These are phyloP conservation scores for Caenorhabditis angaria DNA, from an alignment of 2,888 invertebrate species.

Conservation along the genomic window DNA sequence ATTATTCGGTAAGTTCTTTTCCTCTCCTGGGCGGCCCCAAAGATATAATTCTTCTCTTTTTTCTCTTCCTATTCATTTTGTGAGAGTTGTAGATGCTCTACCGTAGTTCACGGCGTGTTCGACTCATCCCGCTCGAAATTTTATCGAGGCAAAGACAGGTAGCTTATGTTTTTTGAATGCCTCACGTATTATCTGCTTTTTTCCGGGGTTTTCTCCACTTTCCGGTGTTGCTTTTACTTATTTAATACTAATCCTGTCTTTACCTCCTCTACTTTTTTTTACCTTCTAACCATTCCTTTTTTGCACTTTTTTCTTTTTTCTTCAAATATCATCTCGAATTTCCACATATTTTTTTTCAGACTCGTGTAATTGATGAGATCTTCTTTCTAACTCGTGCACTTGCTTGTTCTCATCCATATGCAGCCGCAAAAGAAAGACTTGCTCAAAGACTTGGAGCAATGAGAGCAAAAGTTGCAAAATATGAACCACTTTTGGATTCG, in stretches of 20 bases:
- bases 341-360: conserved; percentile 34
- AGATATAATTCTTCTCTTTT: conserved; percentile 10
- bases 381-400: conserved; percentile 51
- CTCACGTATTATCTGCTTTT: conserved; percentile 1
- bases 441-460: conserved; percentile 42
- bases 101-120: conserved; percentile 55
- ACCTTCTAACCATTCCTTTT: not conserved
- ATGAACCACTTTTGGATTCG: conserved; percentile 47
- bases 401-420: conserved; percentile 43
- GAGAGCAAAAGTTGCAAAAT: conserved; percentile 47
- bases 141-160: conserved; percentile 61
- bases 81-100: conserved; percentile 56
- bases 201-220: not conserved
- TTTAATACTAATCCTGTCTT: not conserved
- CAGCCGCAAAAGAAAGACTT: conserved; percentile 44
- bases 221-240: not conserved
- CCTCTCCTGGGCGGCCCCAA: not conserved
- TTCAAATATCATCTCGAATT: not conserved
- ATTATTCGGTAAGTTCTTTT: conserved; percentile 72
- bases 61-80: not conserved
- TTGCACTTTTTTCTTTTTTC: not conserved
- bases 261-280: conserved; percentile 1
- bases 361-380: conserved; percentile 54
- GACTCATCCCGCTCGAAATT: conserved; percentile 53
- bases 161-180: not conserved